Evolutionary conservation across 2,113 vertebrate species (phyloP).

Genomic region (Leiothrix lutea): DNA sequence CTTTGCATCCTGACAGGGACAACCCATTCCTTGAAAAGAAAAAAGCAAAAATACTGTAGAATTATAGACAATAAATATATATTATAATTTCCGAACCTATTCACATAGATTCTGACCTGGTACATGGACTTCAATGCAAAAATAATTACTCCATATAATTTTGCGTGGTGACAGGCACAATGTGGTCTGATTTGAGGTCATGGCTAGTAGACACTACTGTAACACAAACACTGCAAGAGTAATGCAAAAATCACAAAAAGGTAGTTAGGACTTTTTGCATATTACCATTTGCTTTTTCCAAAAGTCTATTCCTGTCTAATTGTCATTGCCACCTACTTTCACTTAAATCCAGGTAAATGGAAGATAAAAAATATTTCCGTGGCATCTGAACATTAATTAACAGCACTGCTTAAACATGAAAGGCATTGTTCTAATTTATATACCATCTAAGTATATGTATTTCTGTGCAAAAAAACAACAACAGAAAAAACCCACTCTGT

Average conservation of each 20-base stretch:
- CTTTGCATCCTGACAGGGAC: not conserved
- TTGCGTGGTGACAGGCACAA: not conserved
- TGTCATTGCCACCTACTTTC: not conserved
- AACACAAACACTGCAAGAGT: not conserved
- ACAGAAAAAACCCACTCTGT: not conserved
- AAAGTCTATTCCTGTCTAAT: not conserved
- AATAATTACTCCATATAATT: not conserved
- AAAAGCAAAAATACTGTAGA: not conserved
- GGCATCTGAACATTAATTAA: not conserved
- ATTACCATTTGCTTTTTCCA: not conserved
- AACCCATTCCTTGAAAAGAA: not conserved
- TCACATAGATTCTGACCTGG: not conserved
- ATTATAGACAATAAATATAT: not conserved
- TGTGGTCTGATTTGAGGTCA: not conserved
- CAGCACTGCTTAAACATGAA: not conserved
- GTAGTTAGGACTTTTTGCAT: not conserved
- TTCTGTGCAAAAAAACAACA: not conserved
- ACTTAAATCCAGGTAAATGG: not conserved
- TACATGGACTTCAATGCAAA: not conserved
- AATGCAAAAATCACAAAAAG: not conserved
- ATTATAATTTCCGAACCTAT: not conserved
- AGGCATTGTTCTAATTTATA: not conserved
- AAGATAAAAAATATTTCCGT: not conserved
- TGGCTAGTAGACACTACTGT: accelerated
- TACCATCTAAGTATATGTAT: not conserved